Percentiles rank a stretch among this genome's conserved stretches.
Conservation (phyloP, 2,888 invertebrate genomes). For the Pseudanteris insignis region DNA sequence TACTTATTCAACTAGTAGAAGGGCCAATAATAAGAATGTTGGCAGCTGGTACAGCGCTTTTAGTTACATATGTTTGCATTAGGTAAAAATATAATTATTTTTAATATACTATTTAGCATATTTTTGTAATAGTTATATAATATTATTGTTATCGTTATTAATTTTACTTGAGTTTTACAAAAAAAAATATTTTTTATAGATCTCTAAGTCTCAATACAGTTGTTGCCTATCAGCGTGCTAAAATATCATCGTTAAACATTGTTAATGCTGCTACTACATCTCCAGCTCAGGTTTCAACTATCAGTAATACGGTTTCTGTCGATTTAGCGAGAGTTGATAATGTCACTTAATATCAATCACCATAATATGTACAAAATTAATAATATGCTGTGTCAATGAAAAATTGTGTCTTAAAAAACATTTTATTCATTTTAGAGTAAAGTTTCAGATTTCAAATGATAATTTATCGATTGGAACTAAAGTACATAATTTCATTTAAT, state of each 20-base stretch:
- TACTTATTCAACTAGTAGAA: slow-evolving; percentile 79
- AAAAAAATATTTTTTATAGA: slow-evolving; percentile 70
- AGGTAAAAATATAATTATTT: too few relatives aligned
- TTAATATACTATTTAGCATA: too few relatives aligned
- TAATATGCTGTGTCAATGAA: slow-evolving; percentile 7
- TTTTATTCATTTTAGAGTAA: neutral
- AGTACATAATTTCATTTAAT: too few relatives aligned
- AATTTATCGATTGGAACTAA: too few relatives aligned
- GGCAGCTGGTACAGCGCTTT: slow-evolving; percentile 81
- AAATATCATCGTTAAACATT: slow-evolving; percentile 86
- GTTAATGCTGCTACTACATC: slow-evolving; percentile 62
- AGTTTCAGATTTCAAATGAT: too few relatives aligned
- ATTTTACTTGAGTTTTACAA: too few relatives aligned
- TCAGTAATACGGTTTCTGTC: slow-evolving; percentile 69
- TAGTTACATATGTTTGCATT: slow-evolving; percentile 85
- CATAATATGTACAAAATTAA: slow-evolving; percentile 9
- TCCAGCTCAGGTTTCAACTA: slow-evolving; percentile 66
- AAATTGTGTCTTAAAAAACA: neutral
- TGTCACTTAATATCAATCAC: slow-evolving; percentile 23
- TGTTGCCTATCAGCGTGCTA: slow-evolving; percentile 89
- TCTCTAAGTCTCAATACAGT: slow-evolving; percentile 88
- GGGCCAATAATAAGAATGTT: slow-evolving; percentile 82
- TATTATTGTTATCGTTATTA: too few relatives aligned
- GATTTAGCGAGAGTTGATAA: slow-evolving; percentile 60
- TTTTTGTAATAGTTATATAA: too few relatives aligned